Conservation (phyloP, 2,797 vertebrate species). For the Phrynocephalus guinanensis region DNA sequence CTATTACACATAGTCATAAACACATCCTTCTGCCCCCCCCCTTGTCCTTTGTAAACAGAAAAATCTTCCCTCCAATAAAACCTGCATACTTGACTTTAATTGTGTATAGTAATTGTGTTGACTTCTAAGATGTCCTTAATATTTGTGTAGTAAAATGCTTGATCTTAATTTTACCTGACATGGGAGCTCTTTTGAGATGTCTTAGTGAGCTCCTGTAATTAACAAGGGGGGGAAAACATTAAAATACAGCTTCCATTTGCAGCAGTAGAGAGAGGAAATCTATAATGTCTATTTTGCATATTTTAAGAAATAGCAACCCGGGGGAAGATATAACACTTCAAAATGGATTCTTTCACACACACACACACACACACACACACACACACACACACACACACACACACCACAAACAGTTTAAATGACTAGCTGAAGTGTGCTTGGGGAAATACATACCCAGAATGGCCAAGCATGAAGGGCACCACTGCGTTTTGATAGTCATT, state of each 20-base stretch:
- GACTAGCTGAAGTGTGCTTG: neutral
- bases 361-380: no score
- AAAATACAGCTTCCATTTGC: neutral
- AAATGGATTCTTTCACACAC: no score
- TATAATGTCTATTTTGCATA: no score
- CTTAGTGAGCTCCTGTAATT: neutral
- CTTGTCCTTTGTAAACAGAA: slow-evolving; percentile 7
- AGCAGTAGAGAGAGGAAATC: neutral
- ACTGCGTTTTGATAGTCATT: neutral
- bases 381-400: no score
- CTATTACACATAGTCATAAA: neutral
- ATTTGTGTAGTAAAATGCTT: neutral
- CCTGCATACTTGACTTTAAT: neutral
- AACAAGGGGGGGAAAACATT: neutral
- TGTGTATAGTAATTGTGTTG: neutral
- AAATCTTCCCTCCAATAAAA: neutral
- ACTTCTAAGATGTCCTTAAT: fast-evolving
- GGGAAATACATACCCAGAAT: neutral
- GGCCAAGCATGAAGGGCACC: neutral
- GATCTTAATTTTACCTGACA: neutral
- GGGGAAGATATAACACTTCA: neutral
- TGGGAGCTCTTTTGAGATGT: neutral
- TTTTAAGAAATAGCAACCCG: neutral
- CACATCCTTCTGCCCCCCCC: neutral
- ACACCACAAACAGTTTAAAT: neutral